Evolutionary conservation across 1,140 invertebrate species (phyloP).

Genomic region (Ceratina calcarata): DNA sequence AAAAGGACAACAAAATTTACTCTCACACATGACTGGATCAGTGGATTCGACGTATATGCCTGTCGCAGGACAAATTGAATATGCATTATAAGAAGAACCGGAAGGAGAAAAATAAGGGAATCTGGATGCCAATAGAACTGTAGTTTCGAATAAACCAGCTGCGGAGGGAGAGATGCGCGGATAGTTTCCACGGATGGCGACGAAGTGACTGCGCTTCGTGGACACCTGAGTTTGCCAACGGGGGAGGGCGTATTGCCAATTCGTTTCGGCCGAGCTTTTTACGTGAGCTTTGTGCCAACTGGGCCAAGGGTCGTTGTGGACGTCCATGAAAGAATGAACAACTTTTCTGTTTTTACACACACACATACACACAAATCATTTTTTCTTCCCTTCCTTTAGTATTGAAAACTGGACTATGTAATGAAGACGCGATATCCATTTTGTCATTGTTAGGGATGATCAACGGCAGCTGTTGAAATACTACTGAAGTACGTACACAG

Average conservation of each 20-base stretch:
- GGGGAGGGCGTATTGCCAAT: conserved; percentile 65
- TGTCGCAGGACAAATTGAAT: not conserved
- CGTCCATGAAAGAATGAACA: not conserved
- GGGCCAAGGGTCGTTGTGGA: conserved; percentile 69
- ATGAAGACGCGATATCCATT: not conserved
- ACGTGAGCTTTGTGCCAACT: conserved; percentile 69
- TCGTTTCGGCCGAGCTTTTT: conserved; percentile 61
- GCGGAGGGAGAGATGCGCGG: not conserved
- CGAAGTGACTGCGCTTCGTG: conserved; percentile 43
- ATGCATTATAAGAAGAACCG: conserved; percentile 1
- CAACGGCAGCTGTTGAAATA: not conserved
- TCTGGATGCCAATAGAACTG: conserved; percentile 1
- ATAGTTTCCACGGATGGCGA: conserved; percentile 36
- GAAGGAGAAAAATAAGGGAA: not conserved
- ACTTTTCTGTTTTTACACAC: conserved; percentile 15
- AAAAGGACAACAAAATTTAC: not conserved
- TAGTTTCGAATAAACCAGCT: not conserved
- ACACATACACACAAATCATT: not conserved
- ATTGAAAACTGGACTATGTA: not conserved
- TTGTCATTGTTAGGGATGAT: not conserved
- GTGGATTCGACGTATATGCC: not conserved
- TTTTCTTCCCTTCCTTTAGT: not conserved
- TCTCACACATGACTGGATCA: not conserved
- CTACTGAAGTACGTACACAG: not conserved
- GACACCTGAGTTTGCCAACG: conserved; percentile 58